Evolutionary conservation across 1,140 invertebrate genomes (phyloP), one percentile per base, ranked within the genome.

Genomic region (Antheraea pernyi): DNA sequence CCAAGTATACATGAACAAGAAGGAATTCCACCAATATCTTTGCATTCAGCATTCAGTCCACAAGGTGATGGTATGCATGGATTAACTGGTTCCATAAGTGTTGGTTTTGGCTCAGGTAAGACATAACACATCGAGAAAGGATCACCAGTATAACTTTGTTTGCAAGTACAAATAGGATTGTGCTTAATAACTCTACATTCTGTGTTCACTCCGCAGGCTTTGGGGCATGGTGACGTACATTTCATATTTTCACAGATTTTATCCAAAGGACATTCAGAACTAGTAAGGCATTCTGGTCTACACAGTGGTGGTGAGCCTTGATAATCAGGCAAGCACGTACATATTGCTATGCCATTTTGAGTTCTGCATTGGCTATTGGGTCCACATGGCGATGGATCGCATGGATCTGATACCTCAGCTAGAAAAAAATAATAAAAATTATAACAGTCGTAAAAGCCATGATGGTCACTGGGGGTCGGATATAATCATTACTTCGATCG

Each of bases 21-120:
- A 8, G 96, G 94, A 81, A 96, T 93, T 65, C 95, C 94, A 85
- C 96, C 95, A 84, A 95, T 94, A 19, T 97, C 93, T 89, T 96
- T 94, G 80, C 97, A 98, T 65, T 96, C 94, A 0, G 97, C 96
- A 87, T 97, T 96, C n/a, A 95, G 94, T 70, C 97, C 97, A 89
- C 97, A 98, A 5, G 97, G 96, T 60, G 96, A 96, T 65, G 96
- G 96, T 48, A 94, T 83, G 82, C 97, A 98, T 18, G 96, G 96
- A 86, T 96, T 94, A 11, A 74, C 39, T 37, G 76, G 73, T 68
- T 81, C 82, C 60, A 69, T 74, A 59, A 77, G 10, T 64, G 75
- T n/a, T 37, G 79, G 73, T 68, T 77, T 66, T 42, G 60, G 63
- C 70, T 82, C 72, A 61, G 90, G 84, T 63, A 93, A 73, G 72